These are phyloP conservation scores for Habrosyne pyritoides DNA, from an alignment of 2,888 invertebrate species.

Conservation along the genomic window DNA sequence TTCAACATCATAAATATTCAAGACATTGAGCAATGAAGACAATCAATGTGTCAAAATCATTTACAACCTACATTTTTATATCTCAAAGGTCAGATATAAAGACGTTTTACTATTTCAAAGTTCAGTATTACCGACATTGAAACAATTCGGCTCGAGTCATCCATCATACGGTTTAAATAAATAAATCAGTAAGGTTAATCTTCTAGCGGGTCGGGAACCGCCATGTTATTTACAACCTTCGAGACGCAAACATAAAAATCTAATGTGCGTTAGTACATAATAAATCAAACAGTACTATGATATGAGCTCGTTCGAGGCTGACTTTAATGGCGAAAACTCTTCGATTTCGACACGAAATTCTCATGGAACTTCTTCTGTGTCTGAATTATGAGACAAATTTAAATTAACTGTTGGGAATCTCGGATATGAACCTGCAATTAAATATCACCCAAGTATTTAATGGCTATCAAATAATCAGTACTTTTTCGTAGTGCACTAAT, in stretches of 20 bases:
- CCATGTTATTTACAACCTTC: slow-evolving; percentile 70
- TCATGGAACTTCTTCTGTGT: slow-evolving; percentile 51
- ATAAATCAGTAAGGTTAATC: slow-evolving; percentile 74
- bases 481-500: too few relatives aligned
- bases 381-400: slow-evolving; percentile 55
- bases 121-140: slow-evolving; percentile 23
- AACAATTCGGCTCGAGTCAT: slow-evolving; percentile 42
- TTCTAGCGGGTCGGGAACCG: slow-evolving; percentile 49
- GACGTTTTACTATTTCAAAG: slow-evolving; percentile 34
- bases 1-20: slow-evolving; percentile 25
- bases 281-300: slow-evolving; percentile 55
- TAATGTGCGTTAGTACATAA: slow-evolving; percentile 64
- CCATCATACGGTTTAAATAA: slow-evolving; percentile 70
- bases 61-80: slow-evolving; percentile 10
- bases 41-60: slow-evolving; percentile 13
- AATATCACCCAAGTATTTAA: too few relatives aligned
- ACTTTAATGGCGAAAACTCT: slow-evolving; percentile 67
- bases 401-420: slow-evolving; percentile 21
- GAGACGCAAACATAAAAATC: slow-evolving; percentile 74
- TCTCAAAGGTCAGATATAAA: slow-evolving; percentile 34
- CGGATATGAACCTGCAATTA: neutral
- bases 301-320: slow-evolving; percentile 34
- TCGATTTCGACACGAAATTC: slow-evolving; percentile 66
- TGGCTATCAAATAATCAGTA: too few relatives aligned
- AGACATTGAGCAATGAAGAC: slow-evolving; percentile 28